Conservation (phyloP, 2,797 vertebrate species). For the Propithecus deckenii region DNA sequence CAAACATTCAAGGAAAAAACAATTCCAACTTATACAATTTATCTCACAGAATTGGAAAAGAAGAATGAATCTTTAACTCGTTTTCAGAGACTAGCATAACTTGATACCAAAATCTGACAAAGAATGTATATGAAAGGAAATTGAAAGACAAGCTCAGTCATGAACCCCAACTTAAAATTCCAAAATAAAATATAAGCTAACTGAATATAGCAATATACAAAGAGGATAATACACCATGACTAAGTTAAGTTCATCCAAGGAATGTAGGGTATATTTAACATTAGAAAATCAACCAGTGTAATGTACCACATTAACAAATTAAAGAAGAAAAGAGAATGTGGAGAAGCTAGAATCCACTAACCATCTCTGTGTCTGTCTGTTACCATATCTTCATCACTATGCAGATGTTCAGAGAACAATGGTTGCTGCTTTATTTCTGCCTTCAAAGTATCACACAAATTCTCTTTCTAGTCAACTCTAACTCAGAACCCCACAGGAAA, state of each 20-base stretch:
- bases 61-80: background rate
- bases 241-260: background rate
- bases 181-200: background rate
- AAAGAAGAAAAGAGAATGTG: background rate
- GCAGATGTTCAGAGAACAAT: background rate
- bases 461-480: background rate
- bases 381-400: background rate
- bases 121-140: background rate
- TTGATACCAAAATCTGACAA: background rate
- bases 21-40: background rate
- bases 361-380: background rate
- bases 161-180: background rate
- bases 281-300: background rate
- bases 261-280: background rate
- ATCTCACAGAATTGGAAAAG: background rate
- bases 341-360: background rate
- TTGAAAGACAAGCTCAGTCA: background rate
- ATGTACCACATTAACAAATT: background rate
- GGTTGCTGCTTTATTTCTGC: background rate
- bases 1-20: slow-evolving; percentile 20
- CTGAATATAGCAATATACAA: background rate
- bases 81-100: background rate
- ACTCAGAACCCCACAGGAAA: background rate
- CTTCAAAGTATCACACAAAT: background rate
- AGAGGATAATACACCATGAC: background rate